Percentiles rank a stretch among this genome's conserved stretches.
Conservation (phyloP, 2,797 vertebrate species). For the Carcharodon carcharias region DNA sequence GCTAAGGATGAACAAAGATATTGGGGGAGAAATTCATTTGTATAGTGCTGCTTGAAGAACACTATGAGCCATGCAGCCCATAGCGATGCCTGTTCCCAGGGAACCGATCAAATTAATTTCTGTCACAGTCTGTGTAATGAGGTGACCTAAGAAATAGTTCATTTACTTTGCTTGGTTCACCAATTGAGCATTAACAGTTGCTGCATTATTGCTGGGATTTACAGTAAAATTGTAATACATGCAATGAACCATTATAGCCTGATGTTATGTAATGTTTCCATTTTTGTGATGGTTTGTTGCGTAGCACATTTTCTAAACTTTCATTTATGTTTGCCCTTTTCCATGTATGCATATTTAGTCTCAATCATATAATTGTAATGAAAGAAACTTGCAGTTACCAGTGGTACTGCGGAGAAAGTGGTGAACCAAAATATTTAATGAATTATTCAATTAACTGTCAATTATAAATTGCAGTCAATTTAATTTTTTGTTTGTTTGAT, state of each 20-base stretch:
- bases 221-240: neutral
- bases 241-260: neutral
- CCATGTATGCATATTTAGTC: slow-evolving; percentile 4
- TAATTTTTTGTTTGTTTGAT: neutral
- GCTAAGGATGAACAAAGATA: neutral
- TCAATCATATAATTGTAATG: neutral
- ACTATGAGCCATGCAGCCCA: neutral
- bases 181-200: neutral
- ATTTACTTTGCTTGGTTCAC: neutral
- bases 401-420: neutral
- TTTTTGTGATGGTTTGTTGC: neutral
- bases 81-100: neutral
- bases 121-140: neutral
- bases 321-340: neutral
- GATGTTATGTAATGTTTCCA: neutral
- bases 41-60: neutral
- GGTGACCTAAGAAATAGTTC: neutral
- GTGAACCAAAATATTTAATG: neutral
- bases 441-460: neutral
- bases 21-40: neutral
- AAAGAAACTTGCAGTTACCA: neutral
- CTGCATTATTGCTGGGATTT: neutral
- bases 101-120: neutral
- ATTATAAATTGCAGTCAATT: neutral
- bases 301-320: neutral